Percentiles rank a stretch among this genome's conserved stretches.
Conservation (phyloP, 1,140 invertebrate genomes). For the Chrysoperla carnea region DNA sequence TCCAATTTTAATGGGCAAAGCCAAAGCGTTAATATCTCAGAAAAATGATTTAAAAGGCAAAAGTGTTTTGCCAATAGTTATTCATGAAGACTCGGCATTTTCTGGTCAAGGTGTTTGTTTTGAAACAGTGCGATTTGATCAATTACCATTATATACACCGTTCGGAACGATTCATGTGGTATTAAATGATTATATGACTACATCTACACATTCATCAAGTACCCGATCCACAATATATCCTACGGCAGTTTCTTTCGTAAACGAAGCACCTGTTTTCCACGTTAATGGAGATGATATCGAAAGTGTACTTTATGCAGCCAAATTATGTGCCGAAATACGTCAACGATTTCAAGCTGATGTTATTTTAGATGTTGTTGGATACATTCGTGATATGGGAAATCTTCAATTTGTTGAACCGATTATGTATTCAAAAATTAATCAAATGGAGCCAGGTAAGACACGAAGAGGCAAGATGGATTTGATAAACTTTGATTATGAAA, state of each 20-base stretch:
- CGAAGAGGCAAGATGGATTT: no score
- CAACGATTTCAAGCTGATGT: conserved; percentile 74
- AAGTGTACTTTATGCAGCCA: conserved; percentile 67
- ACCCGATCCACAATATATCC: conserved; percentile 43
- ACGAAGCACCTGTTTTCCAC: conserved; percentile 85
- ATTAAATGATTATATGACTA: conserved; percentile 82
- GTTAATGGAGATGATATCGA: conserved; percentile 92
- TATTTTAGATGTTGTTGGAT: conserved; percentile 75
- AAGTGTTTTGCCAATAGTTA: conserved; percentile 38
- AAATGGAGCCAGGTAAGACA: conserved; percentile 28
- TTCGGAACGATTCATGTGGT: conserved; percentile 81
- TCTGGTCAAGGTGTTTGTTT: conserved; percentile 71
- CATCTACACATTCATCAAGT: conserved; percentile 79
- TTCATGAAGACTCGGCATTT: conserved; percentile 86
- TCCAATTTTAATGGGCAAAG: conserved; percentile 66
- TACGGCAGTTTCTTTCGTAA: conserved; percentile 54
- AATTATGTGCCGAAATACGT: conserved; percentile 73
- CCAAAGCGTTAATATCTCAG: conserved; percentile 73
- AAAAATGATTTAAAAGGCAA: conserved; percentile 44
- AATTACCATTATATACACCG: conserved; percentile 72
- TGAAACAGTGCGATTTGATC: conserved; percentile 74
- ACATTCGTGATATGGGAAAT: conserved; percentile 80
- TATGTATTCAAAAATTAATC: conserved; percentile 78
- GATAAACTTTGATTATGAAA: no score
- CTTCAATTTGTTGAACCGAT: conserved; percentile 91